phyloP scores from a whole-genome alignment of 2,888 invertebrate genomes.

The Buathra laborator region DNA sequence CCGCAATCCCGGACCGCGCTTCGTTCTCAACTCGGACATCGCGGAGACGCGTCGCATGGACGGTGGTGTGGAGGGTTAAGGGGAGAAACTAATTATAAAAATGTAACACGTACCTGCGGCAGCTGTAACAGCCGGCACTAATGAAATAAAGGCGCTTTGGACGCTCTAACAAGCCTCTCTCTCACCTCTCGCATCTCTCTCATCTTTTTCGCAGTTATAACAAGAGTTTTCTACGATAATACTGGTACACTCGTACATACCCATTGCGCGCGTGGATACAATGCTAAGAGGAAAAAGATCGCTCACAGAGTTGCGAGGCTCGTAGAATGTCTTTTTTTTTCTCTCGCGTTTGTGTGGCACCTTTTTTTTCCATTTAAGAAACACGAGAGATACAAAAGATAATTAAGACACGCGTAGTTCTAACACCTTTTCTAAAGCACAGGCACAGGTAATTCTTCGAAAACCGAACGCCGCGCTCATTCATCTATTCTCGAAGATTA shows the following conservation, averaged over 20 bases:
- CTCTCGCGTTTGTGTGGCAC: background rate
- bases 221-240: constrained; percentile 56
- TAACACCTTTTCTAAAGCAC: background rate
- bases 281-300: constrained; percentile 12
- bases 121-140: constrained; percentile 67
- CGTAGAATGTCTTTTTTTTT: background rate
- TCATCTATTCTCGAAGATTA: constrained; percentile 33
- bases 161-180: constrained; percentile 40
- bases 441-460: background rate
- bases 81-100: constrained; percentile 81
- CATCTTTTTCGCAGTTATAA: constrained; percentile 46
- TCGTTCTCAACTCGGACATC: constrained; percentile 15
- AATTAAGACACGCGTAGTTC: constrained; percentile 16
- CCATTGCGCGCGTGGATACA: background rate
- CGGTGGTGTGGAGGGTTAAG: constrained; percentile 54
- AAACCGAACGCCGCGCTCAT: background rate
- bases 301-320: constrained; percentile 2
- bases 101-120: constrained; percentile 74
- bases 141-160: constrained; percentile 72
- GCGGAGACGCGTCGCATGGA: constrained; percentile 54
- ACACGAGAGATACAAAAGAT: background rate
- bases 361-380: background rate
- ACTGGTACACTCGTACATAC: constrained; percentile 29
- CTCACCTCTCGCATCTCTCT: constrained; percentile 34
- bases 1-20: constrained; percentile 67